Percentiles rank a stretch among this genome's conserved stretches.
Evolutionary conservation across 2,113 vertebrate species (phyloP).

Genomic region (Castor canadensis): DNA sequence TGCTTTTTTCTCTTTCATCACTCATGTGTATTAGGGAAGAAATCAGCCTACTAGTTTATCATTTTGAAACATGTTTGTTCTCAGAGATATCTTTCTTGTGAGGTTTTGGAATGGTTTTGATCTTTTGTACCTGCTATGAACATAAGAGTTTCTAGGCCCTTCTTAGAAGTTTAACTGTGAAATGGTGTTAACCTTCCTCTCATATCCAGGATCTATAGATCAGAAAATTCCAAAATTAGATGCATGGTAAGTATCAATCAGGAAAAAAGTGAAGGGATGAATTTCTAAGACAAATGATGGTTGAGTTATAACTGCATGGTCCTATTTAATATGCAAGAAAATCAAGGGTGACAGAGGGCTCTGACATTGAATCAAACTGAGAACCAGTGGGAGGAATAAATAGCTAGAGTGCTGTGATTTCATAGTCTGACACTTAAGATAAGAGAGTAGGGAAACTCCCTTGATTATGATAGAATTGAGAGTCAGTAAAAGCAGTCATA

Average conservation of each 20-base stretch:
- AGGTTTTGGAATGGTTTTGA: background rate
- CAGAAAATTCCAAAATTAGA: background rate
- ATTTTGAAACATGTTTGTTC: background rate
- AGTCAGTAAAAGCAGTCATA: background rate
- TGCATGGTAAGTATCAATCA: conserved; percentile 4
- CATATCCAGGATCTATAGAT: background rate
- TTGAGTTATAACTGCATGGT: background rate
- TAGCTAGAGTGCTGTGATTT: background rate
- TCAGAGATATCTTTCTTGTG: background rate
- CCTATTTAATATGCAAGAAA: background rate
- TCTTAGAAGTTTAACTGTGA: background rate
- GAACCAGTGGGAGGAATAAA: background rate
- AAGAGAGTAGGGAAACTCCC: background rate
- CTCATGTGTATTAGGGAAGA: background rate
- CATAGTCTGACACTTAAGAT: background rate
- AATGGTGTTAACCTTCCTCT: background rate
- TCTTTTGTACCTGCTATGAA: background rate
- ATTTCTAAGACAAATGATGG: conserved; percentile 19
- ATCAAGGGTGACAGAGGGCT: background rate
- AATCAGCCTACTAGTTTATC: background rate
- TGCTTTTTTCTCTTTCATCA: background rate
- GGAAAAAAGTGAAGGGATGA: background rate
- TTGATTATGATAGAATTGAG: background rate
- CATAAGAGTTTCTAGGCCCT: background rate
- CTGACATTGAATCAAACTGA: background rate